phyloP scores from a whole-genome alignment of 2,888 invertebrate genomes.

The Aphelenchoides bicaudatus region DNA sequence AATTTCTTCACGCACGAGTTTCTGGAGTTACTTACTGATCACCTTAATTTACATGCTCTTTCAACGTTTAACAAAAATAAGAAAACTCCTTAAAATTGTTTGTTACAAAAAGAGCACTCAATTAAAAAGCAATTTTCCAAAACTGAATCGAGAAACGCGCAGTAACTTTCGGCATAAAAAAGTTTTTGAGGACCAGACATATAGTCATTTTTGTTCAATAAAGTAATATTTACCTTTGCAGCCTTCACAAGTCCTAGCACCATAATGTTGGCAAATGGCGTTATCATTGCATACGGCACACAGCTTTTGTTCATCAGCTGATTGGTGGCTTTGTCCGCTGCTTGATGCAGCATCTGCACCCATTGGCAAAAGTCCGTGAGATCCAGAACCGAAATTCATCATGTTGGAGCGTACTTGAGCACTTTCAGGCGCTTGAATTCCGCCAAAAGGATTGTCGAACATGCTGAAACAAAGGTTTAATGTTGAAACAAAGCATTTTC shows the following conservation, averaged over 20 bases:
- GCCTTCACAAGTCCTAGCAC: slow-evolving; percentile 95
- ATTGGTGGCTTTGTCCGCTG: slow-evolving; percentile 30
- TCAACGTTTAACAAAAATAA: too few species aligned
- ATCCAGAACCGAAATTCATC: too few species aligned
- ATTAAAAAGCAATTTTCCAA: background rate
- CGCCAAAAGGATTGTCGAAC: slow-evolving; percentile 27
- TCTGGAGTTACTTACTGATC: background rate
- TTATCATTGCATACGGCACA: slow-evolving; percentile 98
- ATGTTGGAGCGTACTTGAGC: slow-evolving; percentile 19
- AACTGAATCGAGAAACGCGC: slow-evolving; percentile 6
- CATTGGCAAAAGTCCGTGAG: too few species aligned
- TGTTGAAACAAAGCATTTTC: background rate
- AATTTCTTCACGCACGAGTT: background rate
- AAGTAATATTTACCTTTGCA: too few species aligned
- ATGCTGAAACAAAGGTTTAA: slow-evolving; percentile 22
- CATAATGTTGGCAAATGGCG: slow-evolving; percentile 75
- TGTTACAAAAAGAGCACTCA: background rate
- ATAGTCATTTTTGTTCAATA: too few species aligned
- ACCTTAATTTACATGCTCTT: too few species aligned
- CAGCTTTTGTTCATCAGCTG: slow-evolving; percentile 66
- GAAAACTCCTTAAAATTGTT: background rate
- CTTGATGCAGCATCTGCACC: background rate
- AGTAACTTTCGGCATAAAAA: too few species aligned
- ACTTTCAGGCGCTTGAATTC: slow-evolving; percentile 4
- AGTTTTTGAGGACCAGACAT: too few species aligned